Conservation (phyloP, 2,113 vertebrate genomes). For the Lagopus leucura region DNA sequence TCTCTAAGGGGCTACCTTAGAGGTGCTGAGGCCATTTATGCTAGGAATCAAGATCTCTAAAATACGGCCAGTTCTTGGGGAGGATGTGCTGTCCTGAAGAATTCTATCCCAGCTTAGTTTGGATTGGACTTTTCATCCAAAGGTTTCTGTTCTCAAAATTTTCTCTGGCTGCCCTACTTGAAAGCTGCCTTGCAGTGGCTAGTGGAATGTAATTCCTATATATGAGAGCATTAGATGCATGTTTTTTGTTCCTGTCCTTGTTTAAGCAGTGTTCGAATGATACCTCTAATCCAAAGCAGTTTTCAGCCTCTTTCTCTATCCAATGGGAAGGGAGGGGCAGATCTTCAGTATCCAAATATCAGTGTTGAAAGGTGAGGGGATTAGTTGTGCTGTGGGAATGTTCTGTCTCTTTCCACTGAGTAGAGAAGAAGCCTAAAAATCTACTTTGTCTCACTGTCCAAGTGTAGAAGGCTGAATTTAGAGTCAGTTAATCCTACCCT, state of each 20-base stretch:
- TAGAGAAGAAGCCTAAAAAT: neutral
- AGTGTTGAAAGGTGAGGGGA: constrained; percentile 1
- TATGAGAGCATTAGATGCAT: neutral
- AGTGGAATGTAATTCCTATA: neutral
- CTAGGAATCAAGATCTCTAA: neutral
- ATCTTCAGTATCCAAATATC: neutral
- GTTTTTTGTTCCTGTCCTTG: neutral
- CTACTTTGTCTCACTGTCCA: neutral
- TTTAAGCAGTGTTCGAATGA: neutral
- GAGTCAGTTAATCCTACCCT: neutral
- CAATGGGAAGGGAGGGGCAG: neutral
- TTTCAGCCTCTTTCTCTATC: neutral
- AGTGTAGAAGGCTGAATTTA: neutral
- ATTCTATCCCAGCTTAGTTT: neutral
- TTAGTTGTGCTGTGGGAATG: neutral
- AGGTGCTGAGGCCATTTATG: neutral
- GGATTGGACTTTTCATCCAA: neutral
- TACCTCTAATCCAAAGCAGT: neutral
- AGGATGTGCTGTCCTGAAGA: neutral
- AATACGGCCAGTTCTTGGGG: neutral
- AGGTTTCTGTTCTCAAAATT: neutral
- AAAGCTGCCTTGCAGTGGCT: neutral
- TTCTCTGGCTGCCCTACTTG: neutral
- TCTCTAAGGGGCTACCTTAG: neutral
- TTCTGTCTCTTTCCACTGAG: neutral